Conservation (phyloP, 2,888 invertebrate species). For the Apodemia mormo region DNA sequence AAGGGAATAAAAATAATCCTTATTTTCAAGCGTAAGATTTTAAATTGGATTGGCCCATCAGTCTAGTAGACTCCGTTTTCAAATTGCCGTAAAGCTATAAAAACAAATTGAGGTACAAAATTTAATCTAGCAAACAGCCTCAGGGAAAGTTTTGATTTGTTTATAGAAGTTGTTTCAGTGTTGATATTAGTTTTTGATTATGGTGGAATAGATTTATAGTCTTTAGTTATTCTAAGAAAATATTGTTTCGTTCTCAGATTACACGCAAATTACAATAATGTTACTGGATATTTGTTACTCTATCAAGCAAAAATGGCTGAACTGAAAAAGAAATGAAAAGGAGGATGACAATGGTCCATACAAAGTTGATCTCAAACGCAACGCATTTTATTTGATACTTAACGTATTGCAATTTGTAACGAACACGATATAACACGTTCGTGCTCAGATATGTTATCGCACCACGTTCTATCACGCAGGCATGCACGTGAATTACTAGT, state of each 20-base stretch:
- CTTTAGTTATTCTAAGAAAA: background rate
- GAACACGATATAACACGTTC: too few species aligned
- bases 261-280: background rate
- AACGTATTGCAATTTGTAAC: too few species aligned
- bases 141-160: slow-evolving; percentile 34
- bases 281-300: too few species aligned
- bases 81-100: slow-evolving; percentile 34
- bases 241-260: background rate
- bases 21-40: background rate
- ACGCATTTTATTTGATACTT: too few species aligned
- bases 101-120: slow-evolving; percentile 32
- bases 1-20: background rate
- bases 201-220: background rate
- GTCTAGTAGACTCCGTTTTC: slow-evolving; percentile 6
- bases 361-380: too few species aligned
- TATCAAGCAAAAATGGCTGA: too few species aligned
- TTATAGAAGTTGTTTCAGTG: slow-evolving; percentile 30
- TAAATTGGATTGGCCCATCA: background rate
- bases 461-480: too few species aligned
- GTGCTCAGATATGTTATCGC: too few species aligned
- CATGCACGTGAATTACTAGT: too few species aligned
- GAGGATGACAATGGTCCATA: too few species aligned
- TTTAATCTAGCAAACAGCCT: slow-evolving; percentile 37
- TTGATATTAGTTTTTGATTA: slow-evolving; percentile 20
- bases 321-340: too few species aligned